These are phyloP conservation scores for Heliconius congener DNA, from an alignment of 1,140 invertebrate species.

Conservation along the genomic window DNA sequence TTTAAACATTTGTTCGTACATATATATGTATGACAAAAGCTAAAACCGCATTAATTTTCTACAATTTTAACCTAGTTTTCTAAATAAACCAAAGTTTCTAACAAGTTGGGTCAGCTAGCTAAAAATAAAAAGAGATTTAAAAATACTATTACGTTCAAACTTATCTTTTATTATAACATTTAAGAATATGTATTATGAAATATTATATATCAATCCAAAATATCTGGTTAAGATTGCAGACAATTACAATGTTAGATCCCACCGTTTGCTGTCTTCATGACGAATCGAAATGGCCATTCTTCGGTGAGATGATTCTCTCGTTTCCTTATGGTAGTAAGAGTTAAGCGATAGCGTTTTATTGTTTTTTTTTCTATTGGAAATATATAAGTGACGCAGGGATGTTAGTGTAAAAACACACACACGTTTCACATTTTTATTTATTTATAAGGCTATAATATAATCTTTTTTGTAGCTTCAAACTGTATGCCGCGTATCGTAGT, in stretches of 20 bases:
- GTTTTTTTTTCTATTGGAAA: background rate
- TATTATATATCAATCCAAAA: background rate
- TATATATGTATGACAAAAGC: too few relatives aligned
- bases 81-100: too few relatives aligned
- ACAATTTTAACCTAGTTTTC: too few relatives aligned
- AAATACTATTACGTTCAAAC: too few relatives aligned
- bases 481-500: too few relatives aligned
- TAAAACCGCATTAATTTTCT: too few relatives aligned
- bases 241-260: conserved; percentile 45
- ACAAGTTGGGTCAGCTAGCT: too few relatives aligned
- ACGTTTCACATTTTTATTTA: background rate
- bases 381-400: background rate
- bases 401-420: background rate
- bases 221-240: conserved; percentile 21
- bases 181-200: background rate
- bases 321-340: conserved; percentile 16
- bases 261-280: conserved; percentile 46
- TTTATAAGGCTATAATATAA: background rate
- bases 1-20: too few relatives aligned
- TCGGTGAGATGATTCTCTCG: conserved; percentile 34
- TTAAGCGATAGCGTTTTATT: conserved; percentile 21
- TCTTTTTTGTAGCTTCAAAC: too few relatives aligned
- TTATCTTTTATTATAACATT: background rate
- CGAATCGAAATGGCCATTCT: conserved; percentile 49
- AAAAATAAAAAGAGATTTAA: too few relatives aligned